Conservation (phyloP, 1,140 invertebrate species). For the Apis laboriosa region DNA sequence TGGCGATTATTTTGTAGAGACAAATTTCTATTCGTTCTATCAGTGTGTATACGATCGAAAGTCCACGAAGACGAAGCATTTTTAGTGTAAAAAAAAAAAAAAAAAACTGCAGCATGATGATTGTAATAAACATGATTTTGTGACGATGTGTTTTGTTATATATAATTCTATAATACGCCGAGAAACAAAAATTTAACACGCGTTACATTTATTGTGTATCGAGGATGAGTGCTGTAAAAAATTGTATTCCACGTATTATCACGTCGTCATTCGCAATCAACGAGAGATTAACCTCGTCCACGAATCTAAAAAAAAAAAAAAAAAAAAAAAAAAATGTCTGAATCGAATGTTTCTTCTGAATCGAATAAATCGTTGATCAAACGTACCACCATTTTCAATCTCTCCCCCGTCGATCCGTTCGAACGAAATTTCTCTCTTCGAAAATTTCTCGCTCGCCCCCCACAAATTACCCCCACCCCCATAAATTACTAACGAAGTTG, state of each 20-base stretch:
- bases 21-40: too few species aligned
- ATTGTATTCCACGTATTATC: not conserved
- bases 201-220: not conserved
- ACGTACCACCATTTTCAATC: not conserved
- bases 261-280: too few species aligned
- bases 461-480: too few species aligned
- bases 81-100: too few species aligned
- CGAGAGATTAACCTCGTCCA: not conserved
- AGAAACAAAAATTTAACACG: not conserved
- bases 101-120: not conserved
- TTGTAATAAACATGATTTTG: not conserved
- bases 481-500: too few species aligned
- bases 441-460: too few species aligned
- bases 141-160: not conserved
- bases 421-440: not conserved
- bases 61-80: too few species aligned
- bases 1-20: not conserved
- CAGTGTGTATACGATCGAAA: too few species aligned
- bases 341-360: slow-evolving; percentile 4
- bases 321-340: too few species aligned
- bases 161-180: too few species aligned
- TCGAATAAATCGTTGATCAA: slow-evolving; percentile 23
- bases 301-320: too few species aligned
- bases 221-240: not conserved
- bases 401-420: not conserved